Evolutionary conservation across 1,140 invertebrate species (phyloP).

Genomic region (Drosophila chauvacae): DNA sequence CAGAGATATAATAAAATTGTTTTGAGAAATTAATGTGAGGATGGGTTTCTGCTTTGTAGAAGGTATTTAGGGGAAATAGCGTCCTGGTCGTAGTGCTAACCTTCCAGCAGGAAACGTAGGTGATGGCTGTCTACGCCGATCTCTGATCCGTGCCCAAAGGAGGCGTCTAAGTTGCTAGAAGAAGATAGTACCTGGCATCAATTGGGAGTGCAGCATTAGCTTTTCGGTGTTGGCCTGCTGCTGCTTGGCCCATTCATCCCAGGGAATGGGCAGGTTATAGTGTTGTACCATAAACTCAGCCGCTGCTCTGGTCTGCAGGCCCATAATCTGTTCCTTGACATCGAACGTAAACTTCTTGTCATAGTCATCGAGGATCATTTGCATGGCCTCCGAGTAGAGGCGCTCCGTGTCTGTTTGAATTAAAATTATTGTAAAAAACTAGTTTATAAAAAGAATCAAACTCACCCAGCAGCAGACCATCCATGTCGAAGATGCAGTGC

Average conservation of each 20-base stretch:
- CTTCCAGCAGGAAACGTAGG: constrained; percentile 52
- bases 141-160: constrained; percentile 77
- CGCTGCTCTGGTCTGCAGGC: constrained; percentile 88
- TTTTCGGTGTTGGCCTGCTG: constrained; percentile 84
- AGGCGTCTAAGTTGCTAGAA: constrained; percentile 4
- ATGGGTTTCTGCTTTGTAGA: neutral
- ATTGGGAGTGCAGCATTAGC: constrained; percentile 86
- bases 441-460: constrained; percentile 38
- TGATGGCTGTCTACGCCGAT: constrained; percentile 84
- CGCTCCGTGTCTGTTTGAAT: constrained; percentile 90
- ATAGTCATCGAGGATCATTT: constrained; percentile 88
- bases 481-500: constrained; percentile 94
- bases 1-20: too few species aligned
- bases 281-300: constrained; percentile 86
- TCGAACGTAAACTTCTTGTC: constrained; percentile 91
- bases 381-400: constrained; percentile 90
- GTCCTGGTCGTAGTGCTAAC: constrained; percentile 56
- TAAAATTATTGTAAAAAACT: neutral
- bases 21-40: neutral
- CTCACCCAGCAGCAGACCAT: constrained; percentile 91
- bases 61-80: neutral
- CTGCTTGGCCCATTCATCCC: constrained; percentile 87
- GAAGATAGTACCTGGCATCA: constrained; percentile 88
- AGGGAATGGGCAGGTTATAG: constrained; percentile 89
- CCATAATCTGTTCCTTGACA: constrained; percentile 90